Percentiles rank a stretch among this genome's conserved stretches.
Conservation (phyloP, 2,113 vertebrate species). For the Lichenostomus cassidix region DNA sequence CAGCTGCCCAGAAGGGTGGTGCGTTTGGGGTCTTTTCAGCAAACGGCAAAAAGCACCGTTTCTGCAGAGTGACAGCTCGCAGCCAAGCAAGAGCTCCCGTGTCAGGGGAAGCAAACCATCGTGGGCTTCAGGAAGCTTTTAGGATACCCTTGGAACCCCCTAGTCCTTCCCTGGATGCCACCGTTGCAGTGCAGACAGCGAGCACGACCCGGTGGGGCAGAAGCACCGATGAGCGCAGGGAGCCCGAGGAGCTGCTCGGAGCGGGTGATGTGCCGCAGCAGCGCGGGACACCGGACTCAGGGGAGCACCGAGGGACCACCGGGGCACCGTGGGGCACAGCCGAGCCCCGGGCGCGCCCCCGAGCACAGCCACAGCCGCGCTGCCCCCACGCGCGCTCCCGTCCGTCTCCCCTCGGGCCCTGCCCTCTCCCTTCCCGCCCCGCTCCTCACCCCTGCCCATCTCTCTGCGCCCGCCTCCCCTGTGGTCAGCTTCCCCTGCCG, state of each 20-base stretch:
- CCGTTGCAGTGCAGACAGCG: fast-evolving
- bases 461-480: too few relatives aligned
- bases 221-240: fast-evolving
- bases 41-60: fast-evolving
- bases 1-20: neutral
- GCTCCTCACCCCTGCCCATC: neutral
- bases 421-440: too few relatives aligned
- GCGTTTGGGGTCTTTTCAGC: too few relatives aligned
- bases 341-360: too few relatives aligned
- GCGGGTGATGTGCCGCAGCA: neutral
- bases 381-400: too few relatives aligned
- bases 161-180: neutral
- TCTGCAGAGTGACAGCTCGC: fast-evolving
- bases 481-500: too few relatives aligned
- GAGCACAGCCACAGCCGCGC: neutral
- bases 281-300: fast-evolving
- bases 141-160: neutral
- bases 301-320: fast-evolving
- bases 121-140: neutral
- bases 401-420: too few relatives aligned
- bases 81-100: neutral
- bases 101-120: neutral
- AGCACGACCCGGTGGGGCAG: fast-evolving
- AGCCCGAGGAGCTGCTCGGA: neutral
- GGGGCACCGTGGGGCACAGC: fast-evolving